Base-by-base conservation (phyloP, 1,140 invertebrate species). In the Cyclargus thomasi region DNA sequence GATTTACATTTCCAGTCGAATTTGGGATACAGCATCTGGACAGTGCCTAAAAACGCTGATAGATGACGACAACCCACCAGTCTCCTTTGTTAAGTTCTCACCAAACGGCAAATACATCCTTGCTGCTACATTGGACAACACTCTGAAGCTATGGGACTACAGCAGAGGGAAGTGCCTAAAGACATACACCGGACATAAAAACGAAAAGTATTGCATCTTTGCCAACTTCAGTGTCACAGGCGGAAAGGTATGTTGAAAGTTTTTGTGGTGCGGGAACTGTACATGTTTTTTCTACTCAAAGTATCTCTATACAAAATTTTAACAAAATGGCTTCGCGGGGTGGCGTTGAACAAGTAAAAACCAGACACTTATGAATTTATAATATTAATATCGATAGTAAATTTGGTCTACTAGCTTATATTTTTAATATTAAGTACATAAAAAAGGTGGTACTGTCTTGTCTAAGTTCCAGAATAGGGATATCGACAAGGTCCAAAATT, bases 171-270 rank as follows among this genome's bases (percentile, higher is more conserved):
- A 97, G 92, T 99, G 98, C 90, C 91, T 99, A 17, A 99, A 99
- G 92, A 99, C 97, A 0, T 99, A 99, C 77, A 97, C 95, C 0
- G 98, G 98, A 0, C 99, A 99, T 88, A 97, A 96, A 86, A 99
- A 99, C 92, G 98, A 99, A 91, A 99, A 99, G 88, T 99, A 99
- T 91, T 99, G 99, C 87, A 99, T 99, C 86, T 99, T 99, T 92
- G 98, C 99, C 21, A 99, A 99, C 91, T 99, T 99, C 88, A 99
- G 98, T 64, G 98, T 99, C 3, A 99, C 99, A 59, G 99, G 99
- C 70, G 99, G 98, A 87, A 99, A 99, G 94, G 97, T 97, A 88
- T 86, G 77, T 80, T 22, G 2, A 18, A 55, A n/a, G n/a, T n/a
- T n/a, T n/a, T n/a, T n/a, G n/a, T n/a, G n/a, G n/a, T n/a, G n/a